These are phyloP conservation scores for Bergia puertoricense DNA, from an alignment of 92 coral and sea anemone species.

Conservation along the genomic window DNA sequence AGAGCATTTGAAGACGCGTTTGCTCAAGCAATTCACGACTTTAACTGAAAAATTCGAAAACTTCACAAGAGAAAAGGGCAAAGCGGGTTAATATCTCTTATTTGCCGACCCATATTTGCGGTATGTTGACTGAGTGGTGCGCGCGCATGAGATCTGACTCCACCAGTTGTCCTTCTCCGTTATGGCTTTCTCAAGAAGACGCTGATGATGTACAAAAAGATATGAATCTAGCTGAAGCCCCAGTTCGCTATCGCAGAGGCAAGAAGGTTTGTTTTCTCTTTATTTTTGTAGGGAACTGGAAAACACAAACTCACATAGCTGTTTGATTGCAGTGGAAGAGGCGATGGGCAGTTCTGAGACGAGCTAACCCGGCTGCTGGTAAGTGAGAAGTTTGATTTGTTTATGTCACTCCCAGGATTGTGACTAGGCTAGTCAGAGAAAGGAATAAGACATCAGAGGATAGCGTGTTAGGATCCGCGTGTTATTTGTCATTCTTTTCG, in stretches of 20 bases:
- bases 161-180: slow-evolving; percentile 52
- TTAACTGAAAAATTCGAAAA: not conserved
- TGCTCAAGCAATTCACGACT: not conserved
- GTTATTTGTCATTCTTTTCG: not conserved
- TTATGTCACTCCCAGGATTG: not conserved
- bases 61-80: not conserved
- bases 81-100: not conserved
- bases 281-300: slow-evolving; percentile 14
- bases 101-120: slow-evolving; percentile 37
- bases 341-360: slow-evolving; percentile 94
- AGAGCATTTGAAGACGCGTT: not conserved
- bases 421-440: not conserved
- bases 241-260: slow-evolving; percentile 79
- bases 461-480: not conserved
- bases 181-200: slow-evolving; percentile 48
- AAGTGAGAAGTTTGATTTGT: slow-evolving; percentile 44
- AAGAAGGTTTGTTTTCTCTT: slow-evolving; percentile 66
- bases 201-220: slow-evolving; percentile 62
- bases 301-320: slow-evolving; percentile 19
- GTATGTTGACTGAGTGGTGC: slow-evolving; percentile 78
- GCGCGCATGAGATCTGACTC: slow-evolving; percentile 81
- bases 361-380: slow-evolving; percentile 99
- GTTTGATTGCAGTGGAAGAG: slow-evolving; percentile 90
- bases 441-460: not conserved
- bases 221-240: slow-evolving; percentile 84